These are phyloP conservation scores for Ricordea florida DNA, from an alignment of 92 coral and sea anemone genomes.

Conservation along the genomic window DNA sequence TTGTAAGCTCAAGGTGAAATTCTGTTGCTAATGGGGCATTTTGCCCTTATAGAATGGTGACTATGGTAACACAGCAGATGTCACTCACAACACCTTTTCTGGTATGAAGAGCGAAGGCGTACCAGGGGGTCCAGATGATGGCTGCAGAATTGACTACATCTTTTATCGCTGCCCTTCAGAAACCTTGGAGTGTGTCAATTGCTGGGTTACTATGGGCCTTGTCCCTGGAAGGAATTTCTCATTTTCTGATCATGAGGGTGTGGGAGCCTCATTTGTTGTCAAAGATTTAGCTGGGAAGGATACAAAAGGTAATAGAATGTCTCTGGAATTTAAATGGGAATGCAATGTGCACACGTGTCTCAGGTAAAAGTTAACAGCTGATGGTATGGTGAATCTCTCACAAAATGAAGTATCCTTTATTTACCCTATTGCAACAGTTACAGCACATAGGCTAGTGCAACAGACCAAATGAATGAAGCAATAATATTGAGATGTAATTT, in stretches of 20 bases:
- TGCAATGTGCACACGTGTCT: no score
- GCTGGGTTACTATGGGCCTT: slow-evolving; percentile 81
- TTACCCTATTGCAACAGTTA: no score
- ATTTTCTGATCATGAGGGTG: slow-evolving; percentile 90
- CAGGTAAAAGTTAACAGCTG: no score
- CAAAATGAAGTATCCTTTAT: no score
- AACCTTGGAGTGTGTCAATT: slow-evolving; percentile 58
- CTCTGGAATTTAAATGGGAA: background rate
- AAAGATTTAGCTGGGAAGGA: slow-evolving; percentile 2
- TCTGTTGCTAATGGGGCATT: no score
- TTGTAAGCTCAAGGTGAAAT: no score
- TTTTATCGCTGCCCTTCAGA: slow-evolving; percentile 66
- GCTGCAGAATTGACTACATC: slow-evolving; percentile 90
- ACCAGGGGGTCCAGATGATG: slow-evolving; percentile 77
- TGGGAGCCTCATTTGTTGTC: slow-evolving; percentile 69
- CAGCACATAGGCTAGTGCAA: no score
- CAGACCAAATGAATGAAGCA: no score
- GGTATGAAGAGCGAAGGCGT: background rate
- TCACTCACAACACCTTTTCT: slow-evolving; percentile 77
- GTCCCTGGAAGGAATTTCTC: slow-evolving; percentile 85
- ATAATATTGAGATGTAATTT: no score
- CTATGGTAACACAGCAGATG: slow-evolving; percentile 91
- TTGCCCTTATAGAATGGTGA: slow-evolving; percentile 46
- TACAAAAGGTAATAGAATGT: background rate
- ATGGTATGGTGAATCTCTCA: no score